Evolutionary conservation across 2,797 vertebrate genomes (phyloP).

Genomic region (Microctenopoma stevenorrisi): DNA sequence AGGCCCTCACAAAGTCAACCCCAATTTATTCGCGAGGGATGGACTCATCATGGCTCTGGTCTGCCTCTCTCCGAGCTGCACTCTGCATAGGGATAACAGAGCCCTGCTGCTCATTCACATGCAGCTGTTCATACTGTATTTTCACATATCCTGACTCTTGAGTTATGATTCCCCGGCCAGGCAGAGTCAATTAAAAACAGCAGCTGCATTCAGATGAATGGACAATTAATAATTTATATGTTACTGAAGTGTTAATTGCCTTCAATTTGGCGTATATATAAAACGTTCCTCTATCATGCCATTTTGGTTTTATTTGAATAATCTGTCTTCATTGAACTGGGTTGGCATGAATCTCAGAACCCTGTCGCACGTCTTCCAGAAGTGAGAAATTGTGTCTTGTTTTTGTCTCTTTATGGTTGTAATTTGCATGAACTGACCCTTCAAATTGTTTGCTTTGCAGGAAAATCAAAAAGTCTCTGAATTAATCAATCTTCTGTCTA

Average conservation of each 20-base stretch:
- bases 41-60: constrained; percentile 73
- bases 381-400: neutral
- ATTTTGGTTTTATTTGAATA: neutral
- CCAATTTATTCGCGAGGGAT: constrained; percentile 75
- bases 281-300: neutral
- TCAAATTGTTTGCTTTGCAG: constrained; percentile 20
- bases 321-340: neutral
- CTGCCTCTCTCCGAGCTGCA: constrained; percentile 59
- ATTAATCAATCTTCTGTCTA: constrained; percentile 21
- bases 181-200: constrained; percentile 55
- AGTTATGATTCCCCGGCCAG: constrained; percentile 48
- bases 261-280: constrained; percentile 6
- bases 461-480: constrained; percentile 10
- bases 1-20: constrained; percentile 78
- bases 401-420: neutral
- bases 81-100: constrained; percentile 63
- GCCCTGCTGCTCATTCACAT: constrained; percentile 68
- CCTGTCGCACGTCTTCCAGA: neutral
- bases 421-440: constrained; percentile 7
- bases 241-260: constrained; percentile 32
- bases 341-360: neutral
- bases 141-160: constrained; percentile 58
- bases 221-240: constrained; percentile 55
- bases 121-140: constrained; percentile 61
- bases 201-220: constrained; percentile 61